Base-by-base conservation (phyloP, 1,140 invertebrate species). In the Pseudoatta argentina region DNA sequence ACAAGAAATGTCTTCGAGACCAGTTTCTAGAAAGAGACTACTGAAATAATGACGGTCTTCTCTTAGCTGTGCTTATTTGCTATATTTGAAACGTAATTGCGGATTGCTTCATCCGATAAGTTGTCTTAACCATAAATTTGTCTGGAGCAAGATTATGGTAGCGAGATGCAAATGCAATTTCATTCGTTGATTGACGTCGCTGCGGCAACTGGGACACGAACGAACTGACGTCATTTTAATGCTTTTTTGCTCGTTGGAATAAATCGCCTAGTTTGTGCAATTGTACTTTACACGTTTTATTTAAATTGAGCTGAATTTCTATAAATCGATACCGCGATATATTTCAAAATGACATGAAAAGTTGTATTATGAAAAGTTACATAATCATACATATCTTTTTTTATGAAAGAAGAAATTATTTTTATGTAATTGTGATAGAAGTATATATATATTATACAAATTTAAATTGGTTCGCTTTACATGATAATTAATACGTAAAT, bases 131-230 rank as follows among this genome's bases (percentile, higher is more conserved):
- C 77, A 73, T 69, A 75, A 75, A 83, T 75, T 82, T 75, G 55
- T 75, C 57, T 57, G 69, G n/a, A 27, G 53, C 55, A 61, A 73
- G 69, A 83, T 83, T 83, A 83, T 61, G 44, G 34, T 48, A 44
- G 55, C 34, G 16, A 76, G 83, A 92, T 90, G 89, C 90, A 92
- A 91, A 92, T 92, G 90, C 89, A 91, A 92, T 92, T 92, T 89
- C 89, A 86, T 90, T 92, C 90, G 87, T 88, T 91, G 91, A 92
- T 92, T 91, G 90, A 79, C 86, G 91, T 92, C 72, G 86, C 78
- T 73, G 88, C 85, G 86, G 85, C 85, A 76, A 92, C 91, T 27
- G 57, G 87, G 61, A 88, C 76, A 63, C 51, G 64, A 75, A 86
- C 76, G 76, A 63, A 72, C 5, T 59, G 75, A 75, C 63, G 71